A percentile compares a stretch with the other conserved stretches of the same genome.
phyloP scores from a whole-genome alignment of 2,888 invertebrate genomes.

The Pristionchus entomophagus region DNA sequence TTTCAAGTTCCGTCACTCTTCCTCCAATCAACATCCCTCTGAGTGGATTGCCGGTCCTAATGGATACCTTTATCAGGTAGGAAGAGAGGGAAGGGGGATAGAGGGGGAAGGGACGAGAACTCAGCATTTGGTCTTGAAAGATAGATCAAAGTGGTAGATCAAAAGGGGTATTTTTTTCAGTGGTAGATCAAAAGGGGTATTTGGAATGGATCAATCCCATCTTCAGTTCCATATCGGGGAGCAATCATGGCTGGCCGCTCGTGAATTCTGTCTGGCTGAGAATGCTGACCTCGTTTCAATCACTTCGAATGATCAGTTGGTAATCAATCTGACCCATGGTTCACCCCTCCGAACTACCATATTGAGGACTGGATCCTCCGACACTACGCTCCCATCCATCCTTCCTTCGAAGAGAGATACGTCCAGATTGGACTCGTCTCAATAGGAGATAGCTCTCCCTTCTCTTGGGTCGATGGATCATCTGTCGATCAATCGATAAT shows the following conservation, averaged over 20 bases:
- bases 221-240: conserved; percentile 66
- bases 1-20: conserved; percentile 46
- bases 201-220: no score
- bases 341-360: neutral
- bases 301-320: conserved; percentile 56
- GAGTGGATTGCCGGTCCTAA: conserved; percentile 47
- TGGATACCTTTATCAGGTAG: conserved; percentile 57
- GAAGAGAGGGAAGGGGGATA: neutral
- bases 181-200: no score
- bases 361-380: conserved; percentile 45
- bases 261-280: conserved; percentile 65
- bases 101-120: neutral
- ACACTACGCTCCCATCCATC: conserved; percentile 46
- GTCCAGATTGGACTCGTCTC: conserved; percentile 36
- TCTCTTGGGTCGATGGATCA: conserved; percentile 31
- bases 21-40: conserved; percentile 5
- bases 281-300: conserved; percentile 67
- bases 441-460: neutral
- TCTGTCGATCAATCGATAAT: neutral
- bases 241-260: conserved; percentile 65
- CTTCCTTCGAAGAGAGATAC: conserved; percentile 41
- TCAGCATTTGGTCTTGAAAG: neutral
- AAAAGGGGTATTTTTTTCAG: no score
- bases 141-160: neutral
- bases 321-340: conserved; percentile 6